Conservation (phyloP, 2,113 vertebrate genomes). For the Procapra przewalskii region DNA sequence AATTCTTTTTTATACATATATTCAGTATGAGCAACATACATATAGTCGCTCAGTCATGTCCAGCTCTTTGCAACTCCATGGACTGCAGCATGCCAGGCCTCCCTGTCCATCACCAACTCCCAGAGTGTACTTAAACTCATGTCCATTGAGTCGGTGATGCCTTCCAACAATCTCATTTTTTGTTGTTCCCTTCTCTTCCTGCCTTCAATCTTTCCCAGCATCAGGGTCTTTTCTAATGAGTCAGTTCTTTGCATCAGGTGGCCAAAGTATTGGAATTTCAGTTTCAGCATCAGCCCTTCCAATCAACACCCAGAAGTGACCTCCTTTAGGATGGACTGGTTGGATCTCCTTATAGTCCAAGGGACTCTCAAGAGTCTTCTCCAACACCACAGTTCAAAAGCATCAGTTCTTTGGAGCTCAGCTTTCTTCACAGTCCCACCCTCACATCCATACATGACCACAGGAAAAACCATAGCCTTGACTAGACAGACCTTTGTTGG, state of each 20-base stretch:
- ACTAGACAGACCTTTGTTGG: not conserved
- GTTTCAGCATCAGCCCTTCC: not conserved
- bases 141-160: not conserved
- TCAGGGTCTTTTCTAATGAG: not conserved
- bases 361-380: not conserved
- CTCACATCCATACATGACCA: not conserved
- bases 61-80: not conserved
- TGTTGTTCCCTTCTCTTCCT: not conserved
- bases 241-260: not conserved
- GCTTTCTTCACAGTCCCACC: not conserved
- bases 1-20: not conserved
- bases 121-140: not conserved
- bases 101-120: not conserved
- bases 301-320: not conserved
- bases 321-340: not conserved
- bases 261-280: not conserved
- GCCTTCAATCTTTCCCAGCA: not conserved
- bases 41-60: not conserved
- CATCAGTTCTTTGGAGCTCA: fast-evolving
- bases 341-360: not conserved
- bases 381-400: not conserved
- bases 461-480: not conserved
- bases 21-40: not conserved
- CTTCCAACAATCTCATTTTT: not conserved
- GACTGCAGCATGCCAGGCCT: not conserved